Conservation (phyloP, 2,888 invertebrate genomes). For the Melieria picta region DNA sequence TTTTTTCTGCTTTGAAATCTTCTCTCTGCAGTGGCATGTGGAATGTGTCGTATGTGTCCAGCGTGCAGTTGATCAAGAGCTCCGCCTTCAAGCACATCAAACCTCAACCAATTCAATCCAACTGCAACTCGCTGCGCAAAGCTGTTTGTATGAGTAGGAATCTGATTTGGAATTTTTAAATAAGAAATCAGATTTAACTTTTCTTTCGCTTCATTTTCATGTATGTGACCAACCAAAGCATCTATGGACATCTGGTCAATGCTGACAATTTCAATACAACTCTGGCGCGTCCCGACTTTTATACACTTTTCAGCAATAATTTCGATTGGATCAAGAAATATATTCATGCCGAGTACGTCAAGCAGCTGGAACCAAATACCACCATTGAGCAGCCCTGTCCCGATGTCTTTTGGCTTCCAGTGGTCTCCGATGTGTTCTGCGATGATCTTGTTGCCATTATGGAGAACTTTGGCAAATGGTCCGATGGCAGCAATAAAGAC, state of each 20-base stretch:
- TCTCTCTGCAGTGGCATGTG: constrained; percentile 84
- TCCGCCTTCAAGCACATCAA: constrained; percentile 70
- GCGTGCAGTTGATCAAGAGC: constrained; percentile 84
- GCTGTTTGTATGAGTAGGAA: constrained; percentile 61
- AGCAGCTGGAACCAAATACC: constrained; percentile 73
- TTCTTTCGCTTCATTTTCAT: constrained; percentile 75
- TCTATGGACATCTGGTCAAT: constrained; percentile 90
- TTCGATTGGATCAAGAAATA: constrained; percentile 93
- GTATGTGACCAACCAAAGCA: constrained; percentile 85
- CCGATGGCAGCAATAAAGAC: constrained; percentile 89
- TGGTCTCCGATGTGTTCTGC: constrained; percentile 81
- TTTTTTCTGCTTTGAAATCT: neutral
- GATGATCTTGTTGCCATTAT: constrained; percentile 87
- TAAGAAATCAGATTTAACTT: neutral
- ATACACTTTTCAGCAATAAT: constrained; percentile 89
- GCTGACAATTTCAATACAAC: constrained; percentile 82
- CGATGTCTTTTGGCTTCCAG: constrained; percentile 97
- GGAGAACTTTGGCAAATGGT: constrained; percentile 93
- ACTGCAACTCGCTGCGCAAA: constrained; percentile 74
- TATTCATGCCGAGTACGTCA: constrained; percentile 83
- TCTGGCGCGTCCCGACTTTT: constrained; percentile 85
- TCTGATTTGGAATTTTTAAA: too few species aligned
- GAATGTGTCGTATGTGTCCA: constrained; percentile 94
- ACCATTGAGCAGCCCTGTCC: constrained; percentile 85
- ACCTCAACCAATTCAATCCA: constrained; percentile 89